Evolutionary conservation across 1,140 invertebrate species (phyloP).

Genomic region (Drosophila littoralis): DNA sequence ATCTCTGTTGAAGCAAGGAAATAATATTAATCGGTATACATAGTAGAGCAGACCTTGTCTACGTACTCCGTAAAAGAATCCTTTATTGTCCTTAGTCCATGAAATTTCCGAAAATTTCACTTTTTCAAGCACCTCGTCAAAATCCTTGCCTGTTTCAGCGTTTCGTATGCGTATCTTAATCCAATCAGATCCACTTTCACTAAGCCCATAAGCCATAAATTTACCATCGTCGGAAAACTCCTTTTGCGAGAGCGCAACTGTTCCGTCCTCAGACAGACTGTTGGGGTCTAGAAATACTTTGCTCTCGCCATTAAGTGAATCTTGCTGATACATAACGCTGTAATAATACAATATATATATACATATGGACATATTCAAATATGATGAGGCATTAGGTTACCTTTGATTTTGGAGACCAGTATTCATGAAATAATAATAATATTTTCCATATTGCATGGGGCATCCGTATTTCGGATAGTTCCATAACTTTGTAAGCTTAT

Average conservation of each 20-base stretch:
- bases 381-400: slow-evolving; percentile 84
- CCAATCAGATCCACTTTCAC: slow-evolving; percentile 98
- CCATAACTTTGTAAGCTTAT: slow-evolving; percentile 94
- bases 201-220: slow-evolving; percentile 96
- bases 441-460: slow-evolving; percentile 91
- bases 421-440: slow-evolving; percentile 97
- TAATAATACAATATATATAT: neutral
- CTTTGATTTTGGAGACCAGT: slow-evolving; percentile 98
- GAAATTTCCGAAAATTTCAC: slow-evolving; percentile 96
- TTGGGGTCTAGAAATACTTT: slow-evolving; percentile 98
- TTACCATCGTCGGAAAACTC: slow-evolving; percentile 96
- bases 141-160: slow-evolving; percentile 92
- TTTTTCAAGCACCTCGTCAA: slow-evolving; percentile 94
- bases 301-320: slow-evolving; percentile 91
- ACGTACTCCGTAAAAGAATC: slow-evolving; percentile 96
- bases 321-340: slow-evolving; percentile 97
- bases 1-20: slow-evolving; percentile 57
- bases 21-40: neutral
- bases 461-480: slow-evolving; percentile 98
- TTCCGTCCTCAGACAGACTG: slow-evolving; percentile 95
- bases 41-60: neutral
- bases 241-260: slow-evolving; percentile 91
- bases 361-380: neutral
- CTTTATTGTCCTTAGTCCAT: slow-evolving; percentile 98
- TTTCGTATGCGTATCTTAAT: slow-evolving; percentile 94